Evolutionary conservation across 1,140 invertebrate species (phyloP).

Genomic region (Papilio xuthus): DNA sequence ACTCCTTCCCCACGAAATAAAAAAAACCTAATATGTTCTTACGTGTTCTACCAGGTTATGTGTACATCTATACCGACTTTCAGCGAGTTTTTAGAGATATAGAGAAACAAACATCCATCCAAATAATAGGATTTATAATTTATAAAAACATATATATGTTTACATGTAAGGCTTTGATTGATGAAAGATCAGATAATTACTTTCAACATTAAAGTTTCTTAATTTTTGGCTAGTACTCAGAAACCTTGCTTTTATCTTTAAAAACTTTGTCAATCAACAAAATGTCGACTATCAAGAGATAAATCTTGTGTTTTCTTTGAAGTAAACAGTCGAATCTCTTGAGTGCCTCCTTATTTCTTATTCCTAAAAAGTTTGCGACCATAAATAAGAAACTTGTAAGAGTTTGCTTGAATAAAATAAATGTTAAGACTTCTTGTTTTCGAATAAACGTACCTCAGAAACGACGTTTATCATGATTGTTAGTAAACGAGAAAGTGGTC

Average conservation of each 20-base stretch:
- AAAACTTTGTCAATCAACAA: not conserved
- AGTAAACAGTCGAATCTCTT: not conserved
- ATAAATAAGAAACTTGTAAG: slow-evolving; percentile 9
- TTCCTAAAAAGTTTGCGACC: not conserved
- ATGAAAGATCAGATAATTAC: too few species aligned
- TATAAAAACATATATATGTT: not conserved
- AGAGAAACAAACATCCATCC: too few species aligned
- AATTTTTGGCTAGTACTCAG: not conserved
- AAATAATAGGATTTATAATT: too few species aligned
- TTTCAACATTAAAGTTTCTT: too few species aligned
- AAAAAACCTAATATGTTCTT: too few species aligned
- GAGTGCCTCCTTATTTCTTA: slow-evolving; percentile 14
- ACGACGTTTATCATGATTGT: slow-evolving; percentile 18
- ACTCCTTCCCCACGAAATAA: too few species aligned
- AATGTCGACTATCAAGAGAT: not conserved
- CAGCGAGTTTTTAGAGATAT: too few species aligned
- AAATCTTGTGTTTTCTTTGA: slow-evolving; percentile 3
- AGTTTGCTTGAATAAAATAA: slow-evolving; percentile 5
- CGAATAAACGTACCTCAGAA: not conserved
- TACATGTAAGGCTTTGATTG: not conserved
- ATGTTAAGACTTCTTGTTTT: slow-evolving; percentile 11
- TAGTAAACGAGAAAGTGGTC: not conserved
- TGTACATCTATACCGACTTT: too few species aligned
- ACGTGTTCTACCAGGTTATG: too few species aligned
- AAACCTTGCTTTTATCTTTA: not conserved